Conservation (phyloP, 2,797 vertebrate genomes). For the Hapalemur alaotrensis region DNA sequence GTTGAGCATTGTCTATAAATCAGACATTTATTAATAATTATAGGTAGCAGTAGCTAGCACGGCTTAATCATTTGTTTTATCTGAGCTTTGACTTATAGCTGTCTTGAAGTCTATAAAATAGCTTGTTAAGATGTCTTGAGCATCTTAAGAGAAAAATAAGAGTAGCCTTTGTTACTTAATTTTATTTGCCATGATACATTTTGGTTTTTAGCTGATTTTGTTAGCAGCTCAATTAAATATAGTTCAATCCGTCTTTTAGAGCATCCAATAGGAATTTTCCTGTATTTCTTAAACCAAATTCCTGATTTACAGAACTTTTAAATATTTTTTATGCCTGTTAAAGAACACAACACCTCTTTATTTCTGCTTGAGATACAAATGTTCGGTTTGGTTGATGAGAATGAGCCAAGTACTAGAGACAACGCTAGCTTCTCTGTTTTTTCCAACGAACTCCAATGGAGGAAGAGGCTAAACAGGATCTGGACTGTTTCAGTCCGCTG, state of each 20-base stretch:
- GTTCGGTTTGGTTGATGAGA: background rate
- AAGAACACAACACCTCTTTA: background rate
- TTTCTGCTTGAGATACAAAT: slow-evolving; percentile 28
- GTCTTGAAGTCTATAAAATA: slow-evolving; percentile 26
- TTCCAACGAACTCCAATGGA: background rate
- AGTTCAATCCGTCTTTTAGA: background rate
- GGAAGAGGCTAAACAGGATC: background rate
- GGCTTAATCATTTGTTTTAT: background rate
- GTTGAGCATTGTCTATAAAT: background rate
- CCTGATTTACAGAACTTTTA: background rate
- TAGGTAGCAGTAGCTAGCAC: background rate
- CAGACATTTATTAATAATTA: background rate
- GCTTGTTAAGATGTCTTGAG: background rate
- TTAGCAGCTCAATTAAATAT: background rate
- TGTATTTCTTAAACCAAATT: background rate
- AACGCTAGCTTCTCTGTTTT: background rate
- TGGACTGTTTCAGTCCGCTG: background rate
- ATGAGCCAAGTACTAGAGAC: background rate
- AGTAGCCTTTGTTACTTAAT: background rate
- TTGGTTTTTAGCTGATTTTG: slow-evolving; percentile 17
- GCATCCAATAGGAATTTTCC: background rate
- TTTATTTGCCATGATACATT: background rate
- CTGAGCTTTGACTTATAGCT: background rate
- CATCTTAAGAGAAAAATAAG: background rate
- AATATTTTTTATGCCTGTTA: background rate